Evolutionary conservation across 2,797 vertebrate genomes (phyloP).

Genomic region (Gymnoscopelus braueri): DNA sequence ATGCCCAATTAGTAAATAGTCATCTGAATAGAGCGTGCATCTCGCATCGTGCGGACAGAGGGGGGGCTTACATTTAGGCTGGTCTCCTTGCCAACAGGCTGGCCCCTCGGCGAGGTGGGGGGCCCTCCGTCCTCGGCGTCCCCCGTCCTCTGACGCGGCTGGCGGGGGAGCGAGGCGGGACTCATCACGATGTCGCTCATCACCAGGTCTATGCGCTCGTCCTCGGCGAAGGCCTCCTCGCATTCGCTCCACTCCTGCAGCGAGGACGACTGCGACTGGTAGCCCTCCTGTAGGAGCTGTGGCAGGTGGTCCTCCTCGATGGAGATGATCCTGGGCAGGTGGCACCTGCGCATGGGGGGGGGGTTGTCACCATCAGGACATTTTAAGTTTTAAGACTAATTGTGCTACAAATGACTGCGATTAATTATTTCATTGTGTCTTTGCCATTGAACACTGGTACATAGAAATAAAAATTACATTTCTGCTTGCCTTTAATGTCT

Average conservation of each 20-base stretch:
- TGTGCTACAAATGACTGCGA: too few relatives aligned
- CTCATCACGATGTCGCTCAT: constrained; percentile 66
- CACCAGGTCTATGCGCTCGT: constrained; percentile 66
- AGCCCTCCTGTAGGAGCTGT: constrained; percentile 81
- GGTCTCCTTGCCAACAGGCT: constrained; percentile 90
- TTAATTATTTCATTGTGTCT: too few relatives aligned
- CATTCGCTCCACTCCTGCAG: constrained; percentile 76
- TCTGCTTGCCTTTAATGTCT: too few relatives aligned
- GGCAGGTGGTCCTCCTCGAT: constrained; percentile 95
- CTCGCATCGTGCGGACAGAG: too few relatives aligned
- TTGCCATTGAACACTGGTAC: too few relatives aligned
- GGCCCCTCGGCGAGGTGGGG: constrained; percentile 80
- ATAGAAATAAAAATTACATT: too few relatives aligned
- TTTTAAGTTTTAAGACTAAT: too few relatives aligned
- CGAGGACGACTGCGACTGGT: constrained; percentile 49
- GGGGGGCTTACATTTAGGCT: constrained; percentile 77
- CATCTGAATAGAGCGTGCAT: too few relatives aligned
- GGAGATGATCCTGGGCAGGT: constrained; percentile 92
- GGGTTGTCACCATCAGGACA: too few relatives aligned
- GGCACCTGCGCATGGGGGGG: constrained; percentile 21
- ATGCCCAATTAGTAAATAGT: too few relatives aligned
- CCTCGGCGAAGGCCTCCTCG: constrained; percentile 50
- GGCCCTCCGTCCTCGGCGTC: constrained; percentile 24
- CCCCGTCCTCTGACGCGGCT: constrained; percentile 15
- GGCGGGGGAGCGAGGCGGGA: constrained; percentile 17